These are phyloP conservation scores for Dermochelys coriacea DNA, from an alignment of 2,797 vertebrate genomes.

Conservation along the genomic window DNA sequence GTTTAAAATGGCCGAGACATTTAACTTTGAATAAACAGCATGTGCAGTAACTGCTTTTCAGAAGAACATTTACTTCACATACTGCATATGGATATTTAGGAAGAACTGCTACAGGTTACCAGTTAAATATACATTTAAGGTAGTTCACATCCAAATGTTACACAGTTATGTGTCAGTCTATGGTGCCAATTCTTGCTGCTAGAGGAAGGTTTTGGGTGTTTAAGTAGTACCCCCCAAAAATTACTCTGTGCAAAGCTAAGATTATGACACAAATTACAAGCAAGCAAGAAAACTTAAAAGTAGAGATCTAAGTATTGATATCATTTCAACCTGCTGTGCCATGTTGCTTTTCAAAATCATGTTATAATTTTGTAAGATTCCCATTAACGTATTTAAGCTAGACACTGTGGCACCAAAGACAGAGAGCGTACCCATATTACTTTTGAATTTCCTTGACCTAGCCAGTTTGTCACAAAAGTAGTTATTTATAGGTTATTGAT, in stretches of 20 bases:
- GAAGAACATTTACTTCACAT: background rate
- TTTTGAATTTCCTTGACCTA: slow-evolving; percentile 57
- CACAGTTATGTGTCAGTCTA: background rate
- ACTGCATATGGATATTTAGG: background rate
- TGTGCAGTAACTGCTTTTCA: background rate
- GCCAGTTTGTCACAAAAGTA: slow-evolving; percentile 67
- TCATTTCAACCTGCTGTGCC: background rate
- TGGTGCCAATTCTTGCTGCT: background rate
- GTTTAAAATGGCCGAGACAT: slow-evolving; percentile 17
- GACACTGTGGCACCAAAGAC: slow-evolving; percentile 66
- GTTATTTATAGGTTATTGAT: slow-evolving; percentile 81
- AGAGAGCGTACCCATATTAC: slow-evolving; percentile 21
- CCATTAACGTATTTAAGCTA: slow-evolving; percentile 64
- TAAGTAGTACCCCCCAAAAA: background rate
- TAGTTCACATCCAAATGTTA: background rate
- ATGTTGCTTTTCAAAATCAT: slow-evolving; percentile 24
- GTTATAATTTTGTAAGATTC: slow-evolving; percentile 23
- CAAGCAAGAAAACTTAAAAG: slow-evolving; percentile 64
- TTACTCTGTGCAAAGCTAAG: slow-evolving; percentile 1
- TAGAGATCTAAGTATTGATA: slow-evolving; percentile 36
- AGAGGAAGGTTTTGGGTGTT: background rate
- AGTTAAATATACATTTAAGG: background rate
- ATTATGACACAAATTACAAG: slow-evolving; percentile 27
- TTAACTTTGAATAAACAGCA: slow-evolving; percentile 6
- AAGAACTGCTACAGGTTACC: slow-evolving; percentile 31